phyloP scores from a whole-genome alignment of 2,113 vertebrate species.

The Acinonyx jubatus region DNA sequence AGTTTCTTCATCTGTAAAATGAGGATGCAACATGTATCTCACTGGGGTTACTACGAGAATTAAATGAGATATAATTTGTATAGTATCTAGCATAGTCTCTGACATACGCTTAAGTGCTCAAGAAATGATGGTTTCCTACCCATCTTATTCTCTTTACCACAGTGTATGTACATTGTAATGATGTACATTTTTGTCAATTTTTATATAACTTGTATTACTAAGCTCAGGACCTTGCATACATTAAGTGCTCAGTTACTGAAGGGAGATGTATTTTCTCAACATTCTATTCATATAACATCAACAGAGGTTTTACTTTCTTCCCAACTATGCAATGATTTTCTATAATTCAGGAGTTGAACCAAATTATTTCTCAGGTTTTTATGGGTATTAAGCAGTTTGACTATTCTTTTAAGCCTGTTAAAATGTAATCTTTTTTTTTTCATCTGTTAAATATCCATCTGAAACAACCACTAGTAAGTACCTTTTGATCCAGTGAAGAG shows the following conservation, averaged over 20 bases:
- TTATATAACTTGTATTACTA: not conserved
- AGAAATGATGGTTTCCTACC: not conserved
- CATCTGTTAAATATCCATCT: not conserved
- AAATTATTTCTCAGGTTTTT: not conserved
- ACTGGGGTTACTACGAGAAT: not conserved
- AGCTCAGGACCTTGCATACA: not conserved
- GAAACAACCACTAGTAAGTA: slow-evolving; percentile 80
- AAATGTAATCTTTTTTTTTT: not conserved
- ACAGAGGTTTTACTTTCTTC: not conserved
- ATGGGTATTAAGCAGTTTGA: not conserved
- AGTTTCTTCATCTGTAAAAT: not conserved
- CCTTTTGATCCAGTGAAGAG: slow-evolving; percentile 99
- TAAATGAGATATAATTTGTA: not conserved
- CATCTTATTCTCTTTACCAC: not conserved
- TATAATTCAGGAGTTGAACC: not conserved
- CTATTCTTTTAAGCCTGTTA: not conserved
- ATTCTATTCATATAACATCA: not conserved
- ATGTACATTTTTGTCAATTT: not conserved
- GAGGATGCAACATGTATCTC: not conserved
- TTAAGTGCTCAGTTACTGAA: not conserved
- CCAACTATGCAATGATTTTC: not conserved
- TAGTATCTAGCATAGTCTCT: not conserved
- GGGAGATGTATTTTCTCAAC: not conserved
- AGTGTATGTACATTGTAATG: not conserved
- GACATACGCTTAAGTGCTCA: not conserved